These are phyloP conservation scores for Drosophila robusta DNA, from an alignment of 2,888 invertebrate genomes.

Conservation along the genomic window DNA sequence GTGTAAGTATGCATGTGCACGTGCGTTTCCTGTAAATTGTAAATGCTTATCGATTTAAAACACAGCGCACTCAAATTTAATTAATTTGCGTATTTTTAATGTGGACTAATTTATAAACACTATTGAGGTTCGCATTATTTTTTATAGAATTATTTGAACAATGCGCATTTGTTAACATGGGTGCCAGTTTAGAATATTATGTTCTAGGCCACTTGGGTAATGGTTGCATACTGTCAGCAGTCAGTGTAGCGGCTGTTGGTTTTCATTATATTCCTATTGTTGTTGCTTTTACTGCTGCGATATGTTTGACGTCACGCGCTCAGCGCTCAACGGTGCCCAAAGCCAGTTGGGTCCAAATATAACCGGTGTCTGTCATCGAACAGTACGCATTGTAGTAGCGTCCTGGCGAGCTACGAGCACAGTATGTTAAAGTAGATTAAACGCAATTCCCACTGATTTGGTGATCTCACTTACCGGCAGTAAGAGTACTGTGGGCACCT, in stretches of 20 bases:
- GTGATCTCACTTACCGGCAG: slow-evolving; percentile 86
- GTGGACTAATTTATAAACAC: not conserved
- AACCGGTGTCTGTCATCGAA: slow-evolving; percentile 95
- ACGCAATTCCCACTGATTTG: not conserved
- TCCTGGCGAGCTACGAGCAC: slow-evolving; percentile 88
- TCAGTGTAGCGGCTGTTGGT: slow-evolving; percentile 54
- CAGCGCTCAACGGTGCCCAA: slow-evolving; percentile 75
- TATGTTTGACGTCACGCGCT: slow-evolving; percentile 61
- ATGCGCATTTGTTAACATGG: slow-evolving; percentile 11
- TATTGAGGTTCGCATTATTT: not conserved
- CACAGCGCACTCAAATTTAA: not conserved
- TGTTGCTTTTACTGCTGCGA: slow-evolving; percentile 25
- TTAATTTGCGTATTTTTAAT: not conserved
- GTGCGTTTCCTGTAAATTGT: not conserved
- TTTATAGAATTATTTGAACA: slow-evolving; percentile 8
- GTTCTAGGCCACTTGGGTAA: slow-evolving; percentile 31
- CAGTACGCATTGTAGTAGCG: slow-evolving; percentile 96
- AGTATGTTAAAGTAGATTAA: slow-evolving; percentile 10
- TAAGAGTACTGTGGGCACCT: slow-evolving; percentile 95
- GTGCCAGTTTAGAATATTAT: slow-evolving; percentile 23
- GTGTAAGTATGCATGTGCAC: not conserved
- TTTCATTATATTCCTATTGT: not conserved
- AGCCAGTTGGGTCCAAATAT: slow-evolving; percentile 91
- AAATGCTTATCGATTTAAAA: not conserved
- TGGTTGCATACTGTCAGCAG: slow-evolving; percentile 54